A percentile compares a stretch with the other conserved stretches of the same genome.
These are phyloP conservation scores for Petrocephalus sullivani DNA, from an alignment of 2,797 vertebrate genomes.

Conservation along the genomic window DNA sequence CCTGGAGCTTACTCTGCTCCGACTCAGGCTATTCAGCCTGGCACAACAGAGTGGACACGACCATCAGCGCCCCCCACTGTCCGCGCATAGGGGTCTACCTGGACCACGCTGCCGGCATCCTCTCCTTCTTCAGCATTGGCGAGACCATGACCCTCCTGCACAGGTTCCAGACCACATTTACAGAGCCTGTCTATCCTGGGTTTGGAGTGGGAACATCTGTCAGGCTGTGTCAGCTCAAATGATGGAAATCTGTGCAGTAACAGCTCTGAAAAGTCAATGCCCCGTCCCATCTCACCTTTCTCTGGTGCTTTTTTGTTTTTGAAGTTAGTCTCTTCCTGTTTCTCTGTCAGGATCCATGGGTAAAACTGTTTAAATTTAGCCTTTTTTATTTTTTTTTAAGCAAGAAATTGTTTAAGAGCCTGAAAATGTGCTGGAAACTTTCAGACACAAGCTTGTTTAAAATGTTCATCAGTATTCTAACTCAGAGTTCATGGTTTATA, in stretches of 20 bases:
- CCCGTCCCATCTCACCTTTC: background rate
- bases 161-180: slow-evolving; percentile 66
- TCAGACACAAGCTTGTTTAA: background rate
- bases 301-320: background rate
- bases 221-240: slow-evolving; percentile 71
- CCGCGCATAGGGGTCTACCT: slow-evolving; percentile 70
- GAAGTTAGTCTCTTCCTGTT: background rate
- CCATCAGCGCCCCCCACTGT: slow-evolving; percentile 61
- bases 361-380: background rate
- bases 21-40: slow-evolving; percentile 71
- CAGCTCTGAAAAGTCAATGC: background rate
- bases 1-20: slow-evolving; percentile 73
- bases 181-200: slow-evolving; percentile 67
- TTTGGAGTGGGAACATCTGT: slow-evolving; percentile 74
- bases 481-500: background rate
- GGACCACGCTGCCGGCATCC: slow-evolving; percentile 62
- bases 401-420: background rate
- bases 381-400: background rate
- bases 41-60: slow-evolving; percentile 68
- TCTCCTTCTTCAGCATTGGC: slow-evolving; percentile 69
- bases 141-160: slow-evolving; percentile 69
- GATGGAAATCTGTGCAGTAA: slow-evolving; percentile 31
- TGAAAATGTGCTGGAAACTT: background rate
- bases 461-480: slow-evolving; percentile 7
- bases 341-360: background rate